A percentile compares a stretch with the other conserved stretches of the same genome.
These are phyloP conservation scores for Chrysemys picta DNA, from an alignment of 2,113 vertebrate species.

Conservation along the genomic window DNA sequence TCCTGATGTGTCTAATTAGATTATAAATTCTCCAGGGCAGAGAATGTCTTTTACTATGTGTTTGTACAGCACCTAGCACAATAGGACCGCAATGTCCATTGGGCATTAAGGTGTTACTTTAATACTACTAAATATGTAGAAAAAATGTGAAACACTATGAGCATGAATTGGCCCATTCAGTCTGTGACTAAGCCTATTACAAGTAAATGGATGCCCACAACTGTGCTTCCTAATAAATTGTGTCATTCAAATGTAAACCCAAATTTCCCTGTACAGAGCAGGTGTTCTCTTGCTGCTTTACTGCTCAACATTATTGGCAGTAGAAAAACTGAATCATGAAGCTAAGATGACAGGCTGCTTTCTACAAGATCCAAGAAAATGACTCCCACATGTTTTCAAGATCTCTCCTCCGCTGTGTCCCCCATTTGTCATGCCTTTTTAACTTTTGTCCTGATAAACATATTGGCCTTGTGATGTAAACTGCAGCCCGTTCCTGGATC, in stretches of 20 bases:
- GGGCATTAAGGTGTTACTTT: neutral
- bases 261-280: neutral
- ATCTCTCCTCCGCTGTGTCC: neutral
- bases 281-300: neutral
- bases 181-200: neutral
- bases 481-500: neutral
- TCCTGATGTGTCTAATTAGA: neutral
- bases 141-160: neutral
- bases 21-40: neutral
- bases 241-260: neutral
- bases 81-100: neutral
- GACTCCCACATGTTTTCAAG: neutral
- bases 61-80: neutral
- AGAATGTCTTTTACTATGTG: neutral
- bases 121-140: neutral
- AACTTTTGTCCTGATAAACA: neutral
- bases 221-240: neutral
- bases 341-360: neutral
- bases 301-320: neutral
- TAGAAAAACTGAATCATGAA: neutral
- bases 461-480: neutral
- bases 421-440: neutral
- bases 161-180: neutral
- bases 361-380: neutral
- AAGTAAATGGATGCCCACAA: neutral